Conservation (phyloP, 2,797 vertebrate genomes). For the Diplodus puntazzo region DNA sequence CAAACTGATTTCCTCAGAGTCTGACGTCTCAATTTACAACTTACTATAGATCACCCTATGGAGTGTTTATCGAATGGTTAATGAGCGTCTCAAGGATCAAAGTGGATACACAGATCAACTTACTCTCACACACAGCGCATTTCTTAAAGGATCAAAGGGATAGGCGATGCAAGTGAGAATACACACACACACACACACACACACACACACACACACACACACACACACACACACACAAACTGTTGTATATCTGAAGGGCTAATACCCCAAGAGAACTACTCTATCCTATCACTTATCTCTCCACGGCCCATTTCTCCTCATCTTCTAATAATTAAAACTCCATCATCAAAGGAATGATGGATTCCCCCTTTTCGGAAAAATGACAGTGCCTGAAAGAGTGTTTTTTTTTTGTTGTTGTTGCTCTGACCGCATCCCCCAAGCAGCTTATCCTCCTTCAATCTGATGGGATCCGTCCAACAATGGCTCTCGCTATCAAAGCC, state of each 20-base stretch:
- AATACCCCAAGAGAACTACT: conserved; percentile 41
- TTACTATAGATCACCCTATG: background rate
- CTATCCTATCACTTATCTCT: conserved; percentile 53
- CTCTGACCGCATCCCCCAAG: conserved; percentile 57
- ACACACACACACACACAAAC: conserved; percentile 21
- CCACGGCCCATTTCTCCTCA: conserved; percentile 65
- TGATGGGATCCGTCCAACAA: conserved; percentile 72
- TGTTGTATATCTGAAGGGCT: conserved; percentile 37
- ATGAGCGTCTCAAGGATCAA: conserved; percentile 15
- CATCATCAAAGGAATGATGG: conserved; percentile 64
- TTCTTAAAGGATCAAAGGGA: conserved; percentile 42
- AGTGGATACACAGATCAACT: conserved; percentile 16
- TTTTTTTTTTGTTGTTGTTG: conserved; percentile 20
- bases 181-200: conserved; percentile 11
- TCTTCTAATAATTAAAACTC: conserved; percentile 68
- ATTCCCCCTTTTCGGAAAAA: conserved; percentile 58
- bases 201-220: conserved; percentile 5
- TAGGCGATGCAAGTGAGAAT: conserved; percentile 12
- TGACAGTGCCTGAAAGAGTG: conserved; percentile 59
- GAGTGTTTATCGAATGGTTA: background rate
- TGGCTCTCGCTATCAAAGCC: conserved; percentile 70
- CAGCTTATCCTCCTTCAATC: conserved; percentile 72
- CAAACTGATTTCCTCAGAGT: background rate
- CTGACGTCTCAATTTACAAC: conserved; percentile 3
- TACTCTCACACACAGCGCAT: background rate